Conservation (phyloP, 1,140 invertebrate genomes). For the Teleogryllus occipitalis region DNA sequence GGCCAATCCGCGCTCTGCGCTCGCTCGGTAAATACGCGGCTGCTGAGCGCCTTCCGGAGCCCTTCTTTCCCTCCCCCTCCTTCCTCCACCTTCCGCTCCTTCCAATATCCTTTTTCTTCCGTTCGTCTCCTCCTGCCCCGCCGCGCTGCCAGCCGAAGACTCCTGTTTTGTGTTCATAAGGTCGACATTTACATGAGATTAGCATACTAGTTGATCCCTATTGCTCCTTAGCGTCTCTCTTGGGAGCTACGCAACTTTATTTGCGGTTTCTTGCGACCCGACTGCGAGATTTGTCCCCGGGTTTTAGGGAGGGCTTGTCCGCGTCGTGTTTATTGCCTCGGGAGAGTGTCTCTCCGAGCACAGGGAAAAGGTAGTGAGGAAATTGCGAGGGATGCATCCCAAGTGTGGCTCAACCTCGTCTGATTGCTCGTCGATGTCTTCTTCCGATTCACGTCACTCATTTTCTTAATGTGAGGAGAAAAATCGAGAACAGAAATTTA, state of each 20-base stretch:
- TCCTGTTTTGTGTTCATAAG: slow-evolving; percentile 6
- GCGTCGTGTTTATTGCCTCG: not conserved
- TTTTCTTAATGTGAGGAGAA: too few species aligned
- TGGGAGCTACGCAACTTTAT: slow-evolving; percentile 24
- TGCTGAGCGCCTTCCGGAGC: not conserved
- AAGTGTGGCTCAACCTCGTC: too few species aligned
- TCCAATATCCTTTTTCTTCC: not conserved
- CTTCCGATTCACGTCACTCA: too few species aligned
- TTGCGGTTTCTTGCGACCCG: slow-evolving; percentile 27
- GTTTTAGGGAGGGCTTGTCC: not conserved
- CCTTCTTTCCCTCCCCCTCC: not conserved
- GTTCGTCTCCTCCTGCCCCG: not conserved
- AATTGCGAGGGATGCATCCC: not conserved
- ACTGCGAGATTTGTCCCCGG: not conserved
- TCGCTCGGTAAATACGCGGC: not conserved
- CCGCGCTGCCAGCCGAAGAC: not conserved
- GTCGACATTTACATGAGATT: slow-evolving; percentile 44
- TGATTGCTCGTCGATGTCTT: too few species aligned
- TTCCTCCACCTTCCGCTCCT: not conserved
- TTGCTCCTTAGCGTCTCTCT: slow-evolving; percentile 35
- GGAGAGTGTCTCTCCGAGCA: not conserved
- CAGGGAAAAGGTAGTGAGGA: not conserved
- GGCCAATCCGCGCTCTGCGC: not conserved
- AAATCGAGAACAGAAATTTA: too few species aligned
- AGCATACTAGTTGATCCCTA: slow-evolving; percentile 48